phyloP scores from a whole-genome alignment of 2,888 invertebrate genomes.

The Apomyelois bistriatella region DNA sequence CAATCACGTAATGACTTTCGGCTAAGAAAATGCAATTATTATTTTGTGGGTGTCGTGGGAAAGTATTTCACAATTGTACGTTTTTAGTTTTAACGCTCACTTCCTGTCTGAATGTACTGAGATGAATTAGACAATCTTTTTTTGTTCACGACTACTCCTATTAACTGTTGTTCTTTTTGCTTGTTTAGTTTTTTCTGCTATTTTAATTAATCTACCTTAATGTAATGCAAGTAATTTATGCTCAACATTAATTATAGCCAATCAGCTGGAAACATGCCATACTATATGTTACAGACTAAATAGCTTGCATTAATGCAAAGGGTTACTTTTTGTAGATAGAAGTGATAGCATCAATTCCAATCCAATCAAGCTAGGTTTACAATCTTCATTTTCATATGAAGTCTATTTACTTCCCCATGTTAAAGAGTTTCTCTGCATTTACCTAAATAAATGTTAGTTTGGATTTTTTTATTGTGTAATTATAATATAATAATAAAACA shows the following conservation, averaged over 20 bases:
- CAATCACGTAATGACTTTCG: conserved; percentile 71
- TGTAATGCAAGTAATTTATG: not conserved
- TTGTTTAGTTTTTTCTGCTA: not conserved
- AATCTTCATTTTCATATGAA: not conserved
- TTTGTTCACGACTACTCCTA: conserved; percentile 11
- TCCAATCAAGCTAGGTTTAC: not conserved
- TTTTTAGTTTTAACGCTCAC: conserved; percentile 31
- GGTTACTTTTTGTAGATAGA: not conserved
- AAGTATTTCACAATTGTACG: conserved; percentile 39
- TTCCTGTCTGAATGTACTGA: conserved; percentile 42
- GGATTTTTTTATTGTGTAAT: too few species aligned
- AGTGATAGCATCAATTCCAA: conserved; percentile 5
- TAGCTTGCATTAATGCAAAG: not conserved
- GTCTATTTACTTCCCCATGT: too few species aligned
- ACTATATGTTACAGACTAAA: not conserved
- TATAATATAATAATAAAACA: too few species aligned
- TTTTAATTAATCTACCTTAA: not conserved
- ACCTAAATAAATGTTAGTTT: too few species aligned
- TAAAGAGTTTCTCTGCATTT: too few species aligned
- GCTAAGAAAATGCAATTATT: conserved; percentile 66
- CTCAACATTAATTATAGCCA: not conserved
- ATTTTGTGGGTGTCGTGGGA: conserved; percentile 60
- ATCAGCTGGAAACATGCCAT: not conserved
- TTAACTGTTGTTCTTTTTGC: not conserved
- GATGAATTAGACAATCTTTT: conserved; percentile 15